Evolutionary conservation across 2,797 vertebrate species (phyloP).

Genomic region (Setipinna tenuifilis): DNA sequence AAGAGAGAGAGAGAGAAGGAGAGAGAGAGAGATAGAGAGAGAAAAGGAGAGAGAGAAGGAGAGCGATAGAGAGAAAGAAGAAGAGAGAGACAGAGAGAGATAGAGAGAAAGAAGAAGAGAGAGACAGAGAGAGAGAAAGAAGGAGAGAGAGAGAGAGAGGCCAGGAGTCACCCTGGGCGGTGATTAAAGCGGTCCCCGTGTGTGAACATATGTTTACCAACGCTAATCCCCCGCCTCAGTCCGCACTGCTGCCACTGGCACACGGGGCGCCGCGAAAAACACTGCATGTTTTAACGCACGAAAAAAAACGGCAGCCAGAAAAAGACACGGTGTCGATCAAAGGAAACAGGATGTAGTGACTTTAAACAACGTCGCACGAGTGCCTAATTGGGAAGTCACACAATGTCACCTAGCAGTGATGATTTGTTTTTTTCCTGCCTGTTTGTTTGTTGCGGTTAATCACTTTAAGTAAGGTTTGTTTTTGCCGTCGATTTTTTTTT

Average conservation of each 20-base stretch:
- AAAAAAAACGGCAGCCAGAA: neutral
- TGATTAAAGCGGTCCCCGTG: slow-evolving; percentile 1
- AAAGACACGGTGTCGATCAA: neutral
- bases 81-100: slow-evolving; percentile 17
- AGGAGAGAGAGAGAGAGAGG: neutral
- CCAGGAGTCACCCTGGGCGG: neutral
- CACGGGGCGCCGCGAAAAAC: neutral
- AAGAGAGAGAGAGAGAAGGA: neutral
- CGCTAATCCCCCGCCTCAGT: neutral
- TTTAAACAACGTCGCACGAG: neutral
- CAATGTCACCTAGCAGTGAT: neutral
- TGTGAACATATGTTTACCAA: slow-evolving; percentile 18
- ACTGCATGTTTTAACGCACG: neutral
- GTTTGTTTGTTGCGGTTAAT: neutral
- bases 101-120: neutral
- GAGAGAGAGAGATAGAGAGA: slow-evolving; percentile 2
- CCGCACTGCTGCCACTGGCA: neutral
- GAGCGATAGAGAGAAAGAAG: neutral
- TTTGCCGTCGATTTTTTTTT: neutral
- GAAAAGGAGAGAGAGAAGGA: neutral
- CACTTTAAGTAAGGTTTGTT: neutral
- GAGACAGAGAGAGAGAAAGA: neutral
- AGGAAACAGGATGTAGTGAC: neutral
- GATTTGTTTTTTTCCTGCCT: neutral
- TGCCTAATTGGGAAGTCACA: neutral